Conservation (phyloP, 2,888 invertebrate species). For the Pollenia angustigena region DNA sequence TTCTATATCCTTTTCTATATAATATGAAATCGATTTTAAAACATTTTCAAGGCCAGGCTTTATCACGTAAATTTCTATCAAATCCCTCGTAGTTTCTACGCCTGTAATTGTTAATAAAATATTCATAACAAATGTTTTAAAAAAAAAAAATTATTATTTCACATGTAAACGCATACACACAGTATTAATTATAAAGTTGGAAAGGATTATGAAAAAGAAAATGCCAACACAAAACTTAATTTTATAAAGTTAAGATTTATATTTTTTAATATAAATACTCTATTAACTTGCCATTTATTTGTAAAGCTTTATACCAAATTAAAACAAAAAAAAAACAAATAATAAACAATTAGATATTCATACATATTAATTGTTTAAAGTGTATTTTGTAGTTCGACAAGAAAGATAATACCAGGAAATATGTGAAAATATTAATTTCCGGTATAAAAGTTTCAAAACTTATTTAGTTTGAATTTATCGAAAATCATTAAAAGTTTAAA, state of each 20-base stretch:
- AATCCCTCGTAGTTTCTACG: background rate
- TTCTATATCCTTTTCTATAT: no score
- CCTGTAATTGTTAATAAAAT: constrained; percentile 20
- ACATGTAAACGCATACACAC: background rate
- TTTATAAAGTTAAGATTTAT: background rate
- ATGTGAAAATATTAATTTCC: constrained; percentile 16
- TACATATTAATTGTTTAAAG: constrained; percentile 3
- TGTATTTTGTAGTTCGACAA: background rate
- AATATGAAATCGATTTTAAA: no score
- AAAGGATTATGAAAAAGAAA: constrained; percentile 8
- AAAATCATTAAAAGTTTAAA: constrained; percentile 9
- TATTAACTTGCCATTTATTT: background rate
- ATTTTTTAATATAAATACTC: background rate
- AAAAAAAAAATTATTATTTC: constrained; percentile 1
- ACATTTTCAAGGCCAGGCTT: background rate
- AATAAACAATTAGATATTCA: background rate
- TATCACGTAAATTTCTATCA: background rate
- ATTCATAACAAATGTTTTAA: constrained; percentile 39
- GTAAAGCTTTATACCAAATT: no score
- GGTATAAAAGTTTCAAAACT: background rate
- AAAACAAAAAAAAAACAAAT: background rate
- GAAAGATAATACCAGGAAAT: constrained; percentile 13
- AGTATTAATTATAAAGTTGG: background rate
- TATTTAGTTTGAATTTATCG: background rate
- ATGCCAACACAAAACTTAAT: background rate